Evolutionary conservation across 2,797 vertebrate species (phyloP).

Genomic region (Siniperca undulata): DNA sequence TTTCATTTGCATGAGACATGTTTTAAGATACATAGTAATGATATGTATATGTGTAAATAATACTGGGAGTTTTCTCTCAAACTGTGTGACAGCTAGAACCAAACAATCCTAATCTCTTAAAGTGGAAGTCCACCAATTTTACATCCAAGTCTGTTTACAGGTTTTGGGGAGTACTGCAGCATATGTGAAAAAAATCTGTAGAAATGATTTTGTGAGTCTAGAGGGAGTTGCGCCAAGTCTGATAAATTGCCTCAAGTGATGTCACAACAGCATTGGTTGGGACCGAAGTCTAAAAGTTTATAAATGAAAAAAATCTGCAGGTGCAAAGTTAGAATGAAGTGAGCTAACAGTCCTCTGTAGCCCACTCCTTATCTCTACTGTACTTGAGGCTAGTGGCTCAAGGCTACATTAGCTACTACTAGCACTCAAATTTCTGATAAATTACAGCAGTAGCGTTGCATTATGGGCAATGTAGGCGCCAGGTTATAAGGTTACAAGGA

Average conservation of each 20-base stretch:
- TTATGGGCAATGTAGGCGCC: not conserved
- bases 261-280: not conserved
- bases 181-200: not conserved
- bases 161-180: not conserved
- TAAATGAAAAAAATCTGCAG: not conserved
- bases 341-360: not conserved
- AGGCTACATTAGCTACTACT: slow-evolving; percentile 2
- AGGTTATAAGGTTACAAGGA: not conserved
- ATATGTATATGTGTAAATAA: slow-evolving; percentile 9
- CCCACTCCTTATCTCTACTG: not conserved
- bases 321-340: not conserved
- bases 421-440: not conserved
- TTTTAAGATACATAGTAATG: not conserved
- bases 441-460: not conserved
- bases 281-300: not conserved
- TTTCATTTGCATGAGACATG: not conserved
- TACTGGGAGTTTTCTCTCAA: not conserved
- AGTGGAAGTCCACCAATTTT: not conserved
- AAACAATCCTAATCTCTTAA: not conserved
- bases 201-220: not conserved
- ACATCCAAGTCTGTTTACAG: not conserved
- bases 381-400: not conserved
- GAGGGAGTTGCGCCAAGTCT: not conserved
- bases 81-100: slow-evolving; percentile 1
- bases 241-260: not conserved